These are phyloP conservation scores for Petrocephalus zakoni DNA, from an alignment of 2,113 vertebrate genomes.

Conservation along the genomic window DNA sequence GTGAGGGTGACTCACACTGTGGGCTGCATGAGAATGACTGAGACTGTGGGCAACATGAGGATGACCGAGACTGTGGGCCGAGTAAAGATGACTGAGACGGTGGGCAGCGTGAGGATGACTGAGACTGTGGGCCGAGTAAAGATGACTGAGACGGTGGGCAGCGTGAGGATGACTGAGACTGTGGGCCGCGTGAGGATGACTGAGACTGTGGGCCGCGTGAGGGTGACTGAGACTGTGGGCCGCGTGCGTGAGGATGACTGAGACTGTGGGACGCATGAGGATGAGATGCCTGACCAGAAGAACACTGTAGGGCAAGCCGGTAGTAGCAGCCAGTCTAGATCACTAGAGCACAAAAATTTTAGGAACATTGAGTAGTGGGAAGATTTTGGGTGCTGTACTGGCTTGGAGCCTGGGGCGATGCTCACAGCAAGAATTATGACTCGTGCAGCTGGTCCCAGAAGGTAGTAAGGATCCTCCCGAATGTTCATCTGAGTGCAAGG, in stretches of 20 bases:
- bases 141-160: constrained; percentile 2
- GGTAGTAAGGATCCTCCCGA: not conserved
- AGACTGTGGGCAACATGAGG: not conserved
- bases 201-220: not conserved
- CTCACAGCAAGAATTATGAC: not conserved
- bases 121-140: not conserved
- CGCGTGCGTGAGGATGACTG: not conserved
- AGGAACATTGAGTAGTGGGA: not conserved
- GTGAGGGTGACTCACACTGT: too few species aligned
- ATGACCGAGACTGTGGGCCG: not conserved
- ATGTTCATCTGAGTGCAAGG: not conserved
- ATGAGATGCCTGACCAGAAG: not conserved
- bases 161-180: not conserved
- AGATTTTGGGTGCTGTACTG: not conserved
- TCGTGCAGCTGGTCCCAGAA: not conserved
- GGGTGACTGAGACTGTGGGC: not conserved
- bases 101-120: not conserved
- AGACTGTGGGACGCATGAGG: not conserved
- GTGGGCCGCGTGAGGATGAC: not conserved
- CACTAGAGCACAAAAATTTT: not conserved
- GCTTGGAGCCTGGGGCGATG: not conserved
- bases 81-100: not conserved
- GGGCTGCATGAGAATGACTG: not conserved
- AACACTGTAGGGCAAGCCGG: not conserved
- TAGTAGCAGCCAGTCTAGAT: not conserved